Base-by-base conservation (phyloP, 2,888 invertebrate species). In the Cheilosia urbana region DNA sequence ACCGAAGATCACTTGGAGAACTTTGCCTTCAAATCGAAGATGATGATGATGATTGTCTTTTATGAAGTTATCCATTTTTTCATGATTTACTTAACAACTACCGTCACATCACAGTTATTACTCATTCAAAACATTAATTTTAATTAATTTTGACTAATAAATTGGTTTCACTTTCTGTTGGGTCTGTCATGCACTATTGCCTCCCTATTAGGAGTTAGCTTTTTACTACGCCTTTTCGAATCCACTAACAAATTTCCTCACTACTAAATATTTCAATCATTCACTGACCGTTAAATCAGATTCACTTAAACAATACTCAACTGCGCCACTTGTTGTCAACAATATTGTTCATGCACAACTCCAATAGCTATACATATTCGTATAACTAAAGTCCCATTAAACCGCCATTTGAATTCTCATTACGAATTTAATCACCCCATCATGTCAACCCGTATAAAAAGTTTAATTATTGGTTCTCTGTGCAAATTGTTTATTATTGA, bases 361-460 rank as follows among this genome's bases (percentile, higher is more conserved):
- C 13, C 42, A 13, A 15, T 4, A 42, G 5, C 7, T 3, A 40
- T 5, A n/a, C 19, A 47, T 19, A 19, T 47, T 37, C 13, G 37
- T 47, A 19, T 47, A 47, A 17, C 17, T 47, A 9, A 47, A 9
- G 11, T 37, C 51, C 30, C 49, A 21, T 30, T 53, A 63, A 63
- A 63, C 34, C 6, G 37, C 37, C 47, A 66, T 58, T 65, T 66
- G 51, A 40, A 68, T 58, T 40, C 40, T 42, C 49, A 51, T 76
- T 76, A 42, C 66, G 65, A 60, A 68, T 76, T 76, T 53, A 76
- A 68, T 60, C 42, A 58, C 42, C 27, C 30, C n/a, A 42, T 58
- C 51, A 75, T 42, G 37, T 65, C 51, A 21, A 37, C 15, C 17
- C 37, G 4, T 13, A 49, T 21, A 69, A 21, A 19, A 19, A 60